Percentiles rank a stretch among this genome's conserved stretches.
These are phyloP conservation scores for Indri indri DNA, from an alignment of 2,113 vertebrate species.

Conservation along the genomic window DNA sequence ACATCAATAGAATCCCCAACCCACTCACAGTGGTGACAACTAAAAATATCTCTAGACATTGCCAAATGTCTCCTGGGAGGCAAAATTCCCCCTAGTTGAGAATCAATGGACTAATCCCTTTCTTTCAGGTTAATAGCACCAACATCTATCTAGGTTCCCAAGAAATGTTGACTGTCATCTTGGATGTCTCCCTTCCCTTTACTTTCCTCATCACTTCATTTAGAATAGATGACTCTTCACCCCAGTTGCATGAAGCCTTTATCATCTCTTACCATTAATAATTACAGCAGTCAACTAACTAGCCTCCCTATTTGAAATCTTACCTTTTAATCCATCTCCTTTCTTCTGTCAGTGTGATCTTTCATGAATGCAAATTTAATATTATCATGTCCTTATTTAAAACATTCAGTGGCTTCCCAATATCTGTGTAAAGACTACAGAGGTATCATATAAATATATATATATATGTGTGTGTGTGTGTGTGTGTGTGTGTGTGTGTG, in stretches of 20 bases:
- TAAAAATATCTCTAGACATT: background rate
- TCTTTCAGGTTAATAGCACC: background rate
- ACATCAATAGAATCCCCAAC: background rate
- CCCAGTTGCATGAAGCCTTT: background rate
- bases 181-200: background rate
- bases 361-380: slow-evolving; percentile 1
- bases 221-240: background rate
- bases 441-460: background rate
- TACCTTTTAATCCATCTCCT: background rate
- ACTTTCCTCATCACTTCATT: background rate
- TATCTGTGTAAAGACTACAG: background rate
- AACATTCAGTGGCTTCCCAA: background rate
- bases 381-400: background rate
- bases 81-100: background rate
- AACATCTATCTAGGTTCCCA: background rate
- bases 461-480: too few relatives aligned
- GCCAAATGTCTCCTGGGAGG: background rate
- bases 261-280: background rate
- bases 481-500: too few relatives aligned
- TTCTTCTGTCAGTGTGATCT: background rate
- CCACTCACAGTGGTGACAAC: background rate
- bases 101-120: background rate
- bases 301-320: background rate
- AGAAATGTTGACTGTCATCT: background rate
- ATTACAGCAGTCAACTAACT: background rate